Conservation (phyloP, 2,797 vertebrate genomes). For the Calcarius lapponicus region DNA sequence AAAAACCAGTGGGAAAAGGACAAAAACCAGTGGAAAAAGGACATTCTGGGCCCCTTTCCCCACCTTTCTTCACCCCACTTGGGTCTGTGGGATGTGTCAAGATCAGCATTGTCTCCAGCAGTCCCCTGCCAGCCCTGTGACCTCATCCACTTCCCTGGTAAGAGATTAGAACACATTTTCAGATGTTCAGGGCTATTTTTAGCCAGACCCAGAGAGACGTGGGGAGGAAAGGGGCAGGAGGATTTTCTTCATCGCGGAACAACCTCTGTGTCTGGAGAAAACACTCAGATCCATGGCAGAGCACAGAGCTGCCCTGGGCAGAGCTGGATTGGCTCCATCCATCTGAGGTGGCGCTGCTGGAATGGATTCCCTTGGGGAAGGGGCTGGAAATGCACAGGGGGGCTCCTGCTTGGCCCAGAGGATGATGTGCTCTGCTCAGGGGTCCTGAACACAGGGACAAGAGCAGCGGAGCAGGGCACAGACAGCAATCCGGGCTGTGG, state of each 20-base stretch:
- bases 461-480: background rate
- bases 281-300: background rate
- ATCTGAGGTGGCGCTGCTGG: background rate
- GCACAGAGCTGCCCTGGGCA: background rate
- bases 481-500: background rate
- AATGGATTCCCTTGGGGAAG: constrained; percentile 28
- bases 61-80: background rate
- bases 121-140: background rate
- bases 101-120: background rate
- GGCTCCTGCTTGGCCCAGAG: background rate
- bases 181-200: constrained; percentile 22
- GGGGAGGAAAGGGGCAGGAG: background rate
- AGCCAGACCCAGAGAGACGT: background rate
- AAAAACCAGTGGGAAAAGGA: background rate
- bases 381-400: constrained; percentile 3
- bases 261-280: constrained; percentile 38
- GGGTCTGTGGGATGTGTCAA: background rate
- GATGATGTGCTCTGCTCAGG: background rate
- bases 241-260: background rate
- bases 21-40: background rate
- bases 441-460: background rate
- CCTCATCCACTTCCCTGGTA: constrained; percentile 48
- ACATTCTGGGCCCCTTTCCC: background rate
- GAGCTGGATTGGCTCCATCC: background rate
- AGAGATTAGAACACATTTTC: constrained; percentile 58